Evolutionary conservation across 1,140 invertebrate species (phyloP).

Genomic region (Zaprionus vittiger): DNA sequence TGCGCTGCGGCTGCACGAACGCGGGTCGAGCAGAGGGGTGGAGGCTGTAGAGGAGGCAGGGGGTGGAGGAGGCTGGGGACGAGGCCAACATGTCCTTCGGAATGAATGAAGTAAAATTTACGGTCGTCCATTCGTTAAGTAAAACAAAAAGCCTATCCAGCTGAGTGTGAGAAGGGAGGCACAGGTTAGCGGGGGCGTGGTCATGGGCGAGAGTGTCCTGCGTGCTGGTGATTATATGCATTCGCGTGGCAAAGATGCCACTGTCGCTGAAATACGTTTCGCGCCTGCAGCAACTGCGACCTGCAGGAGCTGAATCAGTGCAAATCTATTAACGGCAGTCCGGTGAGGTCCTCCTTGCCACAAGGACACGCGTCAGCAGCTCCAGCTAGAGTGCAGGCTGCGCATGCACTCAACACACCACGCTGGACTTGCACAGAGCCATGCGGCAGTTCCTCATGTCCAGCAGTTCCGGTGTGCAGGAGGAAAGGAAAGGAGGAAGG

Average conservation of each 20-base stretch:
- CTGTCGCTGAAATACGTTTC: constrained; percentile 29
- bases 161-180: not conserved
- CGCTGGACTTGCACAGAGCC: constrained; percentile 18
- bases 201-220: not conserved
- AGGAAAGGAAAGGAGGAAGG: not conserved
- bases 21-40: not conserved
- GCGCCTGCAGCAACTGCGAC: constrained; percentile 10
- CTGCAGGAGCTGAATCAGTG: constrained; percentile 16
- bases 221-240: constrained; percentile 66
- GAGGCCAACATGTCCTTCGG: constrained; percentile 20
- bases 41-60: no score
- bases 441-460: constrained; percentile 22
- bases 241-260: constrained; percentile 32
- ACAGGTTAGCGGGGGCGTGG: constrained; percentile 4
- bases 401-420: constrained; percentile 36
- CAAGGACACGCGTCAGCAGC: constrained; percentile 48
- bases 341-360: constrained; percentile 1
- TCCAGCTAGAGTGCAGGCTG: constrained; percentile 24
- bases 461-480: constrained; percentile 24
- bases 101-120: constrained; percentile 77
- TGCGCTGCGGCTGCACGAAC: constrained; percentile 20
- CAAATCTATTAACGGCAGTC: constrained; percentile 67
- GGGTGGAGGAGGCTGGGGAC: not conserved
- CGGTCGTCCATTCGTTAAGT: constrained; percentile 58
- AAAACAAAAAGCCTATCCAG: constrained; percentile 55